These are phyloP conservation scores for Cyrtorhinus lividipennis DNA, from an alignment of 1,140 invertebrate genomes.

Conservation along the genomic window DNA sequence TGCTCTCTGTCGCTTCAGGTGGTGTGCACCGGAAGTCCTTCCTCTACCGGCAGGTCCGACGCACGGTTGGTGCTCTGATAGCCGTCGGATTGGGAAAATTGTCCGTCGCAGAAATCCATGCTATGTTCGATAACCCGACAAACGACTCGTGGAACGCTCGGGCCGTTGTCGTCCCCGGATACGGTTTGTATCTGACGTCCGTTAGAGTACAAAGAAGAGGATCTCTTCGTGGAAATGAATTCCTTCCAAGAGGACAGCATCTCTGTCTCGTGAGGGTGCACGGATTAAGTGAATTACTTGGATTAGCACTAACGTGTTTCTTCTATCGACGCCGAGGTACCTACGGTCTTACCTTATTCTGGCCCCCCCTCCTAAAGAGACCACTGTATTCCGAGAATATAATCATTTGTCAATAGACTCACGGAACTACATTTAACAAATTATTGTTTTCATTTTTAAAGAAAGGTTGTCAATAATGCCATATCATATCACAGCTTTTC, in stretches of 20 bases:
- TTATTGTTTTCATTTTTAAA: too few species aligned
- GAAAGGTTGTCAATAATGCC: too few species aligned
- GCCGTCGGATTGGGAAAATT: conserved; percentile 26
- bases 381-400: too few species aligned
- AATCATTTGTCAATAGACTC: too few species aligned
- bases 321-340: too few species aligned
- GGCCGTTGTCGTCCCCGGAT: conserved; percentile 20
- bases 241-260: neutral
- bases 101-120: conserved; percentile 23
- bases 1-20: too few species aligned
- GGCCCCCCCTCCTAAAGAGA: too few species aligned
- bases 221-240: conserved; percentile 17
- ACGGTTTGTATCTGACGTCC: conserved; percentile 28
- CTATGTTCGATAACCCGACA: conserved; percentile 28
- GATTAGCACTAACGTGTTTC: too few species aligned
- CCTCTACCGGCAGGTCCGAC: conserved; percentile 30
- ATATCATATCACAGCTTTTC: too few species aligned
- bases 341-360: too few species aligned
- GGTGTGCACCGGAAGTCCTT: conserved; percentile 26
- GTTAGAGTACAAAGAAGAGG: conserved; percentile 27
- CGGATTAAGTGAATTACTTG: too few species aligned
- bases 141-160: conserved; percentile 26
- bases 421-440: too few species aligned
- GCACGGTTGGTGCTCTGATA: conserved; percentile 29
- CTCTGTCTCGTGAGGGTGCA: neutral